These are phyloP conservation scores for Salvelinus sp. DNA, from an alignment of 2,113 vertebrate genomes.

Conservation along the genomic window DNA sequence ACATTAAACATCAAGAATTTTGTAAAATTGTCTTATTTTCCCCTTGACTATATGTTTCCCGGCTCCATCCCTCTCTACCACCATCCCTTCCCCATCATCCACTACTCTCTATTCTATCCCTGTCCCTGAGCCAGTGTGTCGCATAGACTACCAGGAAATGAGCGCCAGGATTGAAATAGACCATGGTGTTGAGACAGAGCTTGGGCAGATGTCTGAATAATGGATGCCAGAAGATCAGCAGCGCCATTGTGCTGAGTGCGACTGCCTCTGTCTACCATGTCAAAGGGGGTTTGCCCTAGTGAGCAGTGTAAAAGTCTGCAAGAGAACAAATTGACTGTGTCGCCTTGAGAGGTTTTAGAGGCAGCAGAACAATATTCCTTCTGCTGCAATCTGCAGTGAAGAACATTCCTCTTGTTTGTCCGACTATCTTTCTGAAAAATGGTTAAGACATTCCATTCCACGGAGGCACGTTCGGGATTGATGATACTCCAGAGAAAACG, in stretches of 20 bases:
- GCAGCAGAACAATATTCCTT: not conserved
- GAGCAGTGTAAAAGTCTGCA: conserved; percentile 5
- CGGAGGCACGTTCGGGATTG: not conserved
- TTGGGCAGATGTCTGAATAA: conserved; percentile 25
- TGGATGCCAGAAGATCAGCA: conserved; percentile 18
- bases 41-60: not conserved
- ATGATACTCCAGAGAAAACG: not conserved
- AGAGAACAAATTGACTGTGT: conserved; percentile 2
- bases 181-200: not conserved
- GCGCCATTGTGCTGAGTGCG: conserved; percentile 14
- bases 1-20: too few relatives aligned
- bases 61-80: not conserved
- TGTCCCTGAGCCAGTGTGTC: not conserved
- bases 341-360: not conserved
- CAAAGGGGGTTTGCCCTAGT: conserved; percentile 4
- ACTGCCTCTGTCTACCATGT: conserved; percentile 7
- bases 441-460: conserved; percentile 5
- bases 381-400: conserved; percentile 19
- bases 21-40: not conserved
- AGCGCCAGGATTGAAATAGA: conserved; percentile 3
- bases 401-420: conserved; percentile 1
- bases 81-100: not conserved
- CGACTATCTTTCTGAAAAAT: not conserved
- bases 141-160: not conserved
- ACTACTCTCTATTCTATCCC: not conserved